Evolutionary conservation across 2,888 invertebrate genomes (phyloP).

Genomic region (Bimastos eiseni): DNA sequence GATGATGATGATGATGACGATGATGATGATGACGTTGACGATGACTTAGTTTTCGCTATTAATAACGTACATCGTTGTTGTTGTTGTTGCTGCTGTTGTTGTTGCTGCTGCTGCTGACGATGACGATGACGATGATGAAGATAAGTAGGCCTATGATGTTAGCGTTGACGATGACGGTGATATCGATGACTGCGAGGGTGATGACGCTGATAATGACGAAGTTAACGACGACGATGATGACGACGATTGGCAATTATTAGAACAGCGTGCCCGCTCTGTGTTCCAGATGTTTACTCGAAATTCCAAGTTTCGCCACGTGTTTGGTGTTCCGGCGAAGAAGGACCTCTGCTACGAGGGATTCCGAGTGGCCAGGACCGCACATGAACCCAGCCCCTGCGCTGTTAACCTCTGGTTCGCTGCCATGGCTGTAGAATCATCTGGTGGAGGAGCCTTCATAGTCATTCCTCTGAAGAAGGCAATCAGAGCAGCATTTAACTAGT

Average conservation of each 20-base stretch:
- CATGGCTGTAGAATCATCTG: slow-evolving; percentile 91
- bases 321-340: slow-evolving; percentile 85
- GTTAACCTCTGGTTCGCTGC: slow-evolving; percentile 97
- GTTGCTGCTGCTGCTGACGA: too few relatives aligned
- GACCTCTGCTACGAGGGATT: slow-evolving; percentile 98
- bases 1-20: too few relatives aligned
- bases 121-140: too few relatives aligned
- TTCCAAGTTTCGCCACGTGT: slow-evolving; percentile 97
- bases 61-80: too few relatives aligned
- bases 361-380: slow-evolving; percentile 88
- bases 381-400: slow-evolving; percentile 97
- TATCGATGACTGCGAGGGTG: too few relatives aligned
- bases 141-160: too few relatives aligned
- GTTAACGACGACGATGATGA: background rate
- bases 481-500: background rate
- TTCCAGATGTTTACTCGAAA: background rate
- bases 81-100: too few relatives aligned
- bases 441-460: slow-evolving; percentile 83
- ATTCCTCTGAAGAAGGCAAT: slow-evolving; percentile 81
- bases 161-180: too few relatives aligned
- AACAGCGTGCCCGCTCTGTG: background rate
- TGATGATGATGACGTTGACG: background rate
- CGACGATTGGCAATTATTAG: background rate
- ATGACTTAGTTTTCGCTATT: background rate
- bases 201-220: too few relatives aligned